Conservation (phyloP, 2,113 vertebrate genomes). For the Cheilinus undulatus region DNA sequence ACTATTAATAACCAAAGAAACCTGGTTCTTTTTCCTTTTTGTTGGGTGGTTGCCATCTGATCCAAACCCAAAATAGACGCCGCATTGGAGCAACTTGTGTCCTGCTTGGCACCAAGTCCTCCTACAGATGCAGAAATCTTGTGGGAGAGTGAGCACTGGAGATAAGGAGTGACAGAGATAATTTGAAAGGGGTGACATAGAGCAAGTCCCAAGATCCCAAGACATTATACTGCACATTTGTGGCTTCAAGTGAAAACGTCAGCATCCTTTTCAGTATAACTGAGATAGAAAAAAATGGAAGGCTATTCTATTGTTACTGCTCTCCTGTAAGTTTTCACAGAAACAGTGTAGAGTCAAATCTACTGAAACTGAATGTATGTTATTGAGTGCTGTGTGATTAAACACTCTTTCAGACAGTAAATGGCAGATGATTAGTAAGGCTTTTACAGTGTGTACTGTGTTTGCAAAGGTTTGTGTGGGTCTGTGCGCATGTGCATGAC, state of each 20-base stretch:
- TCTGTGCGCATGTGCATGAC: slow-evolving; percentile 37
- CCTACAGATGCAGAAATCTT: slow-evolving; percentile 20
- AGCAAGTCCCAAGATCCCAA: slow-evolving; percentile 58
- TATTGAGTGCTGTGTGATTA: slow-evolving; percentile 44
- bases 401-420: slow-evolving; percentile 65
- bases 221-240: slow-evolving; percentile 61
- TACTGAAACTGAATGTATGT: slow-evolving; percentile 42
- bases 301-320: slow-evolving; percentile 28
- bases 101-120: slow-evolving; percentile 81
- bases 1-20: slow-evolving; percentile 81
- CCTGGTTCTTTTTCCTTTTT: slow-evolving; percentile 67
- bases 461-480: slow-evolving; percentile 20
- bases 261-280: neutral
- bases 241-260: slow-evolving; percentile 54
- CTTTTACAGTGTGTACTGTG: slow-evolving; percentile 25
- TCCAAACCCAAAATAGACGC: slow-evolving; percentile 80
- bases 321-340: slow-evolving; percentile 6
- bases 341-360: neutral
- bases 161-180: slow-evolving; percentile 59
- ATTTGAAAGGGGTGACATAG: slow-evolving; percentile 42
- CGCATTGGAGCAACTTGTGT: slow-evolving; percentile 79
- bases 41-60: slow-evolving; percentile 56
- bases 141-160: slow-evolving; percentile 30
- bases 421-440: slow-evolving; percentile 54
- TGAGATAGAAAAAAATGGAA: slow-evolving; percentile 22